phyloP scores from a whole-genome alignment of 2,888 invertebrate genomes.

The Thera britannica region DNA sequence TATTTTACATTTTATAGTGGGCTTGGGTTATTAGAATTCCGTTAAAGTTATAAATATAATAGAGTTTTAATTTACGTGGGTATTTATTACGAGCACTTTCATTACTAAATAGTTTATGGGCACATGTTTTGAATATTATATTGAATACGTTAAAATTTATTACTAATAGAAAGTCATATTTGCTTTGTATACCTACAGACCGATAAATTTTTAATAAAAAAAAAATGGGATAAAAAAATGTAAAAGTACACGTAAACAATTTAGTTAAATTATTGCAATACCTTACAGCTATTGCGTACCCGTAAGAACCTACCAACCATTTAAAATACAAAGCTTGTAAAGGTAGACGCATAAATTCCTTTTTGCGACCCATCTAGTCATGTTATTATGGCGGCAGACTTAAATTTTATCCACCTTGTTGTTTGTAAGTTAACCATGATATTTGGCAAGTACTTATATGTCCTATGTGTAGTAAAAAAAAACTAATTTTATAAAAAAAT shows the following conservation, averaged over 20 bases:
- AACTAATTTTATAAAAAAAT: no score
- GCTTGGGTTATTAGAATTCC: neutral
- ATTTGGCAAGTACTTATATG: neutral
- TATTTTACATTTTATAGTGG: neutral
- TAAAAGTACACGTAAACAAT: neutral
- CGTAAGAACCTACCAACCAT: conserved; percentile 25
- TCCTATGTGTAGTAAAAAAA: no score
- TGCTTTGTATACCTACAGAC: neutral
- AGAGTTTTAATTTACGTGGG: conserved; percentile 1
- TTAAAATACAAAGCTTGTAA: conserved; percentile 44
- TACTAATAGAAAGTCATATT: neutral
- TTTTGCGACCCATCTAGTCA: conserved; percentile 41
- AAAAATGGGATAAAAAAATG: neutral
- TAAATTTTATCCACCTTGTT: conserved; percentile 34
- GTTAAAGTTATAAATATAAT: neutral
- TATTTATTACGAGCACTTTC: neutral
- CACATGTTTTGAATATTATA: neutral
- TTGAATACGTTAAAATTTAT: neutral
- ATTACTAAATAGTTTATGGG: neutral
- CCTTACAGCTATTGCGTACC: conserved; percentile 24
- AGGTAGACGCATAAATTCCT: conserved; percentile 56
- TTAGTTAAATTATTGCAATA: conserved; percentile 21
- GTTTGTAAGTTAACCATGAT: conserved; percentile 7
- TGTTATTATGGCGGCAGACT: conserved; percentile 34
- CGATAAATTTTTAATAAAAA: no score